Evolutionary conservation across 2,113 vertebrate species (phyloP), one percentile per base, ranked within the genome.

Genomic region (Phrynocephalus versicolor): DNA sequence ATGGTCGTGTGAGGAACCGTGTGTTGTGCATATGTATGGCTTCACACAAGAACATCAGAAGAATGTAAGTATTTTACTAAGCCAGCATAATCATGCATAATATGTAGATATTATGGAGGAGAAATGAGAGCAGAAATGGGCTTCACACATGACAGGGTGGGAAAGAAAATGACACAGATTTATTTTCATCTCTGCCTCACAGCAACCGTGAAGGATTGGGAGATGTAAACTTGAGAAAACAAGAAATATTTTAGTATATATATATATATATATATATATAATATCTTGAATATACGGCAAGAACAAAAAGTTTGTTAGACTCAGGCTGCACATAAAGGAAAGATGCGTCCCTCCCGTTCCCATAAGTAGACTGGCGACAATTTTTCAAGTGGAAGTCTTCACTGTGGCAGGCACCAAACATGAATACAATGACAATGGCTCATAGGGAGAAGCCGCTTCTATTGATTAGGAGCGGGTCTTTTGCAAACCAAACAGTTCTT

Each of bases 171-270:
- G 79, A 91, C 93, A 88, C 89, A 94, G 88, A 88, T 89, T 91
- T 88, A 87, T 94, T 94, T 94, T 94, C 95, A 94, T 90, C 86
- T 75, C 91, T 88, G 89, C 84, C 94, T 91, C 90, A 85, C 88
- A 90, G 91, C 94, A 95, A 89, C 91, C 92, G 81, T 88, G 90
- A 92, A 95, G 93, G 90, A 84, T 84, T 82, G 90, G 88, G 87
- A 90, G 88, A 87, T 0, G 0, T 90, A 93, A 94, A 95, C 93
- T 89, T 30, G 92, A 94, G 91, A 94, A 96, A 96, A 95, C 90
- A 95, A 92, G 88, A 88, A 91, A 95, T 92, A 87, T 88, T 84
- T 89, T 88, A 84, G 87, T 64, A 91, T 30, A 16, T 6, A 51
- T 60, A 64, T 75, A 64, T 6, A 51, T 60, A 64, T 75, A 64